Conservation (phyloP, 2,888 invertebrate genomes). For the Platycheirus rosarum region DNA sequence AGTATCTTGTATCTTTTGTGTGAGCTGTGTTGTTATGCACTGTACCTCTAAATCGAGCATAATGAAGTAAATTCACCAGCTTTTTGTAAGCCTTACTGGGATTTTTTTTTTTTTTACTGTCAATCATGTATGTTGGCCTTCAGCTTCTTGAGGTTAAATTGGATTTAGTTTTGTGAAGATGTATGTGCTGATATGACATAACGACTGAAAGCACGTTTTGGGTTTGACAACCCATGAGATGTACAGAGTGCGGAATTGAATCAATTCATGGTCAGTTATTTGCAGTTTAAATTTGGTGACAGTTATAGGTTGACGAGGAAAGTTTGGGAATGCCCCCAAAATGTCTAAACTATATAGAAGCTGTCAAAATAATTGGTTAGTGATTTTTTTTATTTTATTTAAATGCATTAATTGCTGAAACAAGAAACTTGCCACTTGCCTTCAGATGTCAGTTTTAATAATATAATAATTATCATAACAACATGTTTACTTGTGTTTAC, state of each 20-base stretch:
- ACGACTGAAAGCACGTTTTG: constrained; percentile 39
- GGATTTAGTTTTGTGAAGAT: constrained; percentile 42
- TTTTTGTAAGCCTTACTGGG: constrained; percentile 14
- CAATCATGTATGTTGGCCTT: constrained; percentile 49
- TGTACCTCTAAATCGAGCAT: constrained; percentile 24
- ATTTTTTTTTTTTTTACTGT: constrained; percentile 18
- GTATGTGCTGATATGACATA: constrained; percentile 46
- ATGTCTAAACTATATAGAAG: not conserved
- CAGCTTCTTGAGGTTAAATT: constrained; percentile 52
- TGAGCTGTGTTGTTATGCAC: constrained; percentile 20
- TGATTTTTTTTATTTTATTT: not conserved
- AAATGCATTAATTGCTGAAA: constrained; percentile 8
- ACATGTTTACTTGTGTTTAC: not conserved
- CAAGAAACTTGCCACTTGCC: constrained; percentile 2
- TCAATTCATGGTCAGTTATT: constrained; percentile 35
- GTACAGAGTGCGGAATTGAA: constrained; percentile 21
- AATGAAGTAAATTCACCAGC: constrained; percentile 50
- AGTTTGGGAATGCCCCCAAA: constrained; percentile 1
- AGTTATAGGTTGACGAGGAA: constrained; percentile 6
- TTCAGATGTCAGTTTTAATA: constrained; percentile 2
- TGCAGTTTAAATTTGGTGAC: constrained; percentile 9
- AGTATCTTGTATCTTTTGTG: constrained; percentile 53
- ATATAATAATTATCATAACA: not conserved
- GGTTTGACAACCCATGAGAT: constrained; percentile 55
- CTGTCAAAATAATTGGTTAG: constrained; percentile 17